Percentiles rank a stretch among this genome's conserved stretches.
These are phyloP conservation scores for Gymnoscopelus microlampas DNA, from an alignment of 2,797 vertebrate species.

Conservation along the genomic window DNA sequence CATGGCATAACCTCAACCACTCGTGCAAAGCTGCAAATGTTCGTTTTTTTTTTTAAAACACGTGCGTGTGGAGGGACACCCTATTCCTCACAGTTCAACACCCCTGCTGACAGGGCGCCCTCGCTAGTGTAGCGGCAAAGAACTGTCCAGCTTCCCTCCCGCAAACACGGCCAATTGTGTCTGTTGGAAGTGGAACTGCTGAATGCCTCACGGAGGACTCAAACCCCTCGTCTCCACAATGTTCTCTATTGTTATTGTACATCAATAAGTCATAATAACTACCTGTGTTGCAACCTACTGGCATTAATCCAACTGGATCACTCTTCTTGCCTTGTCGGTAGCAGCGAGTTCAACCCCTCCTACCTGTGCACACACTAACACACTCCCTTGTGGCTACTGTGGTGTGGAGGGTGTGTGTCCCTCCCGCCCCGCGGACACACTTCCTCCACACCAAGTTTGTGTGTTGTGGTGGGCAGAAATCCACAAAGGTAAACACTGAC, in stretches of 20 bases:
- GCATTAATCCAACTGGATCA: conserved; percentile 18
- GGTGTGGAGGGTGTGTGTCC: conserved; percentile 35
- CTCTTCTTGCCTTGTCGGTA: conserved; percentile 14
- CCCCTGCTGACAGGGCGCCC: too few relatives aligned
- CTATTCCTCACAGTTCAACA: too few relatives aligned
- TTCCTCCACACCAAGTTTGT: conserved; percentile 35
- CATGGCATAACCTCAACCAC: neutral
- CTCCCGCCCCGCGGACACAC: too few relatives aligned
- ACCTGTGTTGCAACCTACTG: too few relatives aligned
- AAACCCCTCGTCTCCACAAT: too few relatives aligned
- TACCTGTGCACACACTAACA: neutral
- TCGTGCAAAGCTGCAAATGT: neutral
- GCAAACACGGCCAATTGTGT: too few relatives aligned
- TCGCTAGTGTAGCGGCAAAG: too few relatives aligned
- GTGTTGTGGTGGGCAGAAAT: conserved; percentile 45
- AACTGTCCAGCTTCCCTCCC: too few relatives aligned
- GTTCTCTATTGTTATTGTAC: too few relatives aligned
- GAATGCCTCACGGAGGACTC: too few relatives aligned
- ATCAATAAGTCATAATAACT: too few relatives aligned
- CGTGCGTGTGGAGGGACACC: neutral
- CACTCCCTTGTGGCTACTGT: neutral
- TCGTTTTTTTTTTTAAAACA: neutral
- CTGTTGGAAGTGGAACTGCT: too few relatives aligned
- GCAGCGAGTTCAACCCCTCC: conserved; percentile 21
- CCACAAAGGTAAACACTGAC: conserved; percentile 51